phyloP scores from a whole-genome alignment of 2,888 invertebrate genomes.

The Busseola fusca region DNA sequence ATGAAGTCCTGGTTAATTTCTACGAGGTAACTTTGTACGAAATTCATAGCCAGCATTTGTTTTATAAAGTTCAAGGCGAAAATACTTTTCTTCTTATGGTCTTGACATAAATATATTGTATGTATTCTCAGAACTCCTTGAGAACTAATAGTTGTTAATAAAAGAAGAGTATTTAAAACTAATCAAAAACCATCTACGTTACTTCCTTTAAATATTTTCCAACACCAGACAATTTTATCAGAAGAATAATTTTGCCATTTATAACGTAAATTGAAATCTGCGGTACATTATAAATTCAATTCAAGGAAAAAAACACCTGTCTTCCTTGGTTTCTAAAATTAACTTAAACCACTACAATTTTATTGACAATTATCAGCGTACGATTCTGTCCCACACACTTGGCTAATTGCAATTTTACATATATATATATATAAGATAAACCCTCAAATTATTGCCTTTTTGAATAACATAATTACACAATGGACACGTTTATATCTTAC shows the following conservation, averaged over 20 bases:
- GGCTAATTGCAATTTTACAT: no score
- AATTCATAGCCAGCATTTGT: slow-evolving; percentile 29
- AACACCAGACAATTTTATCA: no score
- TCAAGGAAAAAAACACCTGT: neutral
- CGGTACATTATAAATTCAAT: neutral
- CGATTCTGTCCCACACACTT: no score
- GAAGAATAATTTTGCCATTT: neutral
- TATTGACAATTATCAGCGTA: no score
- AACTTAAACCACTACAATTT: neutral
- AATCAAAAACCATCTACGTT: neutral
- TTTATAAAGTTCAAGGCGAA: slow-evolving; percentile 13
- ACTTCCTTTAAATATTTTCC: neutral
- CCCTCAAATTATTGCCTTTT: no score
- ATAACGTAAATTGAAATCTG: no score
- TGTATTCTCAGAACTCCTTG: neutral
- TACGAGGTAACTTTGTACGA: slow-evolving; percentile 10
- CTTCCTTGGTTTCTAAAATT: neutral
- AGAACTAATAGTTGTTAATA: neutral
- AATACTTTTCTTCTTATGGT: neutral
- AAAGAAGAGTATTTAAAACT: neutral
- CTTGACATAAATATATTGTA: slow-evolving; percentile 9
- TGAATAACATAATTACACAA: no score
- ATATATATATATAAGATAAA: no score
- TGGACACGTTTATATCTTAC: no score
- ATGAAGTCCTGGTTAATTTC: slow-evolving; percentile 38